Evolutionary conservation across 2,113 vertebrate species (phyloP), one percentile per base, ranked within the genome.

Genomic region (Cavia aperea): DNA sequence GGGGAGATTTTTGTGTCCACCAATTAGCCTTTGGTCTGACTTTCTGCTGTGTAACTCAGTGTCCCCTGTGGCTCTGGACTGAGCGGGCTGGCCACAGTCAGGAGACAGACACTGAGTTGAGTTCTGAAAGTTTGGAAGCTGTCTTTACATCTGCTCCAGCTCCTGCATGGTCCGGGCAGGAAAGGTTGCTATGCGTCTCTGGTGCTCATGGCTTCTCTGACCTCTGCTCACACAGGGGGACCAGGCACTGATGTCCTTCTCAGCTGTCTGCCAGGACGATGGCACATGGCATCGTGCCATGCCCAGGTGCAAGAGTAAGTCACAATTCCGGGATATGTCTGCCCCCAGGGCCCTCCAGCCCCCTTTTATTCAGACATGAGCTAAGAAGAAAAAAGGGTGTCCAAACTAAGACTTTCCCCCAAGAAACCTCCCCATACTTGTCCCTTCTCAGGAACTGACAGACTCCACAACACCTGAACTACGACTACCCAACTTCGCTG

Each of bases 221-320:
- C 18, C 29, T 97, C 79, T 92, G 89, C 78, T 86, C 75, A 1
- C 13, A 10, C 73, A 98, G 98, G 96, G 94, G 0, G 33, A 96
- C 6, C 33, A 9, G 66, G 94, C n/a, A 16, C 94, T 98, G 87
- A 2, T 75, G 9, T 98, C 97, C 91, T 98, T 98, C 97, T 97
- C 97, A 0, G 95, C 98, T 81, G 96, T 98, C 90, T 98, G 98
- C 94, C 97, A 98, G 94, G 95, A 97, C 88, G 98, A 98, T 31
- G 98, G 98, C 63, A 98, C 97, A 0, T 98, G 98, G 98, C 98
- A 98, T 43, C 97, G 97, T 0, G 24, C 98, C 63, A 98, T 98
- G 97, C 98, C 98, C 66, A 95, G 0, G 31, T 98, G 98, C 96
- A 96, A 97, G 94, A 98, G 98, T 98, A 96, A 98, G 98, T 97